Evolutionary conservation across 92 coral and sea anemone species (phyloP).

Genomic region (Umimayanthus kanabou): DNA sequence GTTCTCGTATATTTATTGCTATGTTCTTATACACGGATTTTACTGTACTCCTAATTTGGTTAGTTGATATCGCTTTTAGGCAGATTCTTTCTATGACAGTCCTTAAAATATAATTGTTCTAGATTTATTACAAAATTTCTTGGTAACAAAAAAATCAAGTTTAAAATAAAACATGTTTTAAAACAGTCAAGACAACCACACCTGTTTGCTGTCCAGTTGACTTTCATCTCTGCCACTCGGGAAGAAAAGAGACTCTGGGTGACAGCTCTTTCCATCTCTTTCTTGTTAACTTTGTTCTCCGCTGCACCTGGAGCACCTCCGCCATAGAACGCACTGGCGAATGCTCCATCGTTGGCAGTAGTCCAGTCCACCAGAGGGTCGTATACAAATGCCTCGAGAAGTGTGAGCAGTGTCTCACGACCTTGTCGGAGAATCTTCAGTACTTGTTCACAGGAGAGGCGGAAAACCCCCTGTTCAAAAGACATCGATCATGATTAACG

Average conservation of each 20-base stretch:
- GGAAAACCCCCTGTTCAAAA: constrained; percentile 84
- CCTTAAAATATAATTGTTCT: no score
- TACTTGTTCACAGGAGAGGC: constrained; percentile 97
- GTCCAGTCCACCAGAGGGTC: constrained; percentile 99
- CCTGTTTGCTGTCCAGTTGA: constrained; percentile 94
- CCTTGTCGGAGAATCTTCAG: constrained; percentile 91
- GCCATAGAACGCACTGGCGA: constrained; percentile 98
- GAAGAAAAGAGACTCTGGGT: constrained; percentile 98
- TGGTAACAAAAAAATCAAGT: background rate
- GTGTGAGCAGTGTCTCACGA: constrained; percentile 90
- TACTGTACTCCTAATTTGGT: background rate
- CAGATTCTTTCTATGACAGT: background rate
- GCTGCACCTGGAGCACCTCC: constrained; percentile 88
- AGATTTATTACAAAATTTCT: background rate
- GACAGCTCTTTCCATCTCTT: constrained; percentile 95
- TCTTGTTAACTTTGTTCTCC: constrained; percentile 91
- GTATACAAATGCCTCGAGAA: constrained; percentile 95
- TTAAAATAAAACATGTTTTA: no score
- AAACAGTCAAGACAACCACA: constrained; percentile 24
- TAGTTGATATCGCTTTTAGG: background rate
- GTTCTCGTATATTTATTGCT: background rate
- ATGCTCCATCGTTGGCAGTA: constrained; percentile 94
- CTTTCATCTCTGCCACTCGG: constrained; percentile 98
- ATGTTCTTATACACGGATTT: no score
- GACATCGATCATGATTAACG: background rate